Evolutionary conservation across 2,797 vertebrate species (phyloP).

Genomic region (Apogon talboti): DNA sequence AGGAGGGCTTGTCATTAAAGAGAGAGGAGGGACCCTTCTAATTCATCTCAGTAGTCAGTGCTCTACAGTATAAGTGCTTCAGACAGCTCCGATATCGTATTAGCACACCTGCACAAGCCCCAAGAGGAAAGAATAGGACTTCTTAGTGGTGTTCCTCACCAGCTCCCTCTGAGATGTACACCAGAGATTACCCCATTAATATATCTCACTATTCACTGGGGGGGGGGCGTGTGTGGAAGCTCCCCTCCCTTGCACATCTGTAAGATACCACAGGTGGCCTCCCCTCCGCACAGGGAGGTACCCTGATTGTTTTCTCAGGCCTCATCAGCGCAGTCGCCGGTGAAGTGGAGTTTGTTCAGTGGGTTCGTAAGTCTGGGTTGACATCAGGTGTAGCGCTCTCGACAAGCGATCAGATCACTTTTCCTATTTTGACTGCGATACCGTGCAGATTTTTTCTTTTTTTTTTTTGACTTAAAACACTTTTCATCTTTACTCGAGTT

Average conservation of each 20-base stretch:
- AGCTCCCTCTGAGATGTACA: slow-evolving; percentile 78
- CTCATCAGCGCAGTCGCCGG: slow-evolving; percentile 36
- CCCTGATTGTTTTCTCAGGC: slow-evolving; percentile 45
- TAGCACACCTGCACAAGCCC: slow-evolving; percentile 81
- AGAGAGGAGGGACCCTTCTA: slow-evolving; percentile 49
- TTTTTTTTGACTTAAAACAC: slow-evolving; percentile 24
- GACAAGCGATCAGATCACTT: slow-evolving; percentile 23
- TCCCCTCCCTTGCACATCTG: slow-evolving; percentile 60
- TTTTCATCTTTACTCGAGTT: slow-evolving; percentile 33
- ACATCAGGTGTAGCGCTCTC: slow-evolving; percentile 15
- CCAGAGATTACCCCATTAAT: slow-evolving; percentile 90
- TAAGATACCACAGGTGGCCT: slow-evolving; percentile 70
- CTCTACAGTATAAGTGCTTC: slow-evolving; percentile 48
- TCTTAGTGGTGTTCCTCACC: slow-evolving; percentile 74
- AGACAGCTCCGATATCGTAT: slow-evolving; percentile 68
- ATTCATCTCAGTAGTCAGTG: slow-evolving; percentile 58
- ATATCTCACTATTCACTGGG: slow-evolving; percentile 82
- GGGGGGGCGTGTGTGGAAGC: slow-evolving; percentile 37
- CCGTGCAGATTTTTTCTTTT: slow-evolving; percentile 3
- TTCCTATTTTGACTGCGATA: slow-evolving; percentile 22
- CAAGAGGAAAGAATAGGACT: slow-evolving; percentile 80
- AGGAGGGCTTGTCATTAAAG: slow-evolving; percentile 67
- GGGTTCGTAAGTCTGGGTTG: slow-evolving; percentile 4
- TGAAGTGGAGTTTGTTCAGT: slow-evolving; percentile 18
- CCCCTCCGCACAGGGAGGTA: slow-evolving; percentile 40